phyloP scores from a whole-genome alignment of 64 coral and sea anemone species.

The Porites australiensis region DNA sequence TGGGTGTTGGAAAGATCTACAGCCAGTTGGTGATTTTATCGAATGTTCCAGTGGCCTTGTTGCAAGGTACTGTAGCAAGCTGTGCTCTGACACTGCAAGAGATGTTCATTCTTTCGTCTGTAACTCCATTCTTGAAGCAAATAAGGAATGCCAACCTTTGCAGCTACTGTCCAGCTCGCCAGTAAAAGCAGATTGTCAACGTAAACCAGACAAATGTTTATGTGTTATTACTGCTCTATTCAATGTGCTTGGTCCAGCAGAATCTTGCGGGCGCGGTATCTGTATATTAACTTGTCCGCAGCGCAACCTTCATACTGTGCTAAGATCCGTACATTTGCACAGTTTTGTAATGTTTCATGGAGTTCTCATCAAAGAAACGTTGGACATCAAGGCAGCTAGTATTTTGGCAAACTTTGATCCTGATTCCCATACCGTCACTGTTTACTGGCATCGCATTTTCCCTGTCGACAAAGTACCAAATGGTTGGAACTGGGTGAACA shows the following conservation, averaged over 20 bases:
- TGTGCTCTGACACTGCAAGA: neutral
- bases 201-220: neutral
- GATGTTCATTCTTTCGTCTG: too few relatives aligned
- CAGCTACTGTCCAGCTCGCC: neutral
- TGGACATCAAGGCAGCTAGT: neutral
- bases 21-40: neutral
- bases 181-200: neutral
- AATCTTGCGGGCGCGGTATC: neutral
- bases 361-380: neutral
- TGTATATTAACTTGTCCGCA: neutral
- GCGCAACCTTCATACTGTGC: neutral
- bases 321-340: neutral
- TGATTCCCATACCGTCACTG: neutral
- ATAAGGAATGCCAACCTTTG: neutral
- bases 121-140: neutral
- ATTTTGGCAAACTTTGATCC: neutral
- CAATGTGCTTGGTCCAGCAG: neutral
- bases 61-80: neutral
- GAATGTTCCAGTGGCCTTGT: neutral
- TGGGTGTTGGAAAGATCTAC: neutral
- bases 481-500: too few relatives aligned
- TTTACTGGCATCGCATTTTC: neutral
- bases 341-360: neutral
- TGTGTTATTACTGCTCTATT: neutral
- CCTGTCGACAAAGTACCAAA: too few relatives aligned